A percentile compares a stretch with the other conserved stretches of the same genome.
These are phyloP conservation scores for Girardia tigrina DNA, from an alignment of 2,888 invertebrate species.

Conservation along the genomic window DNA sequence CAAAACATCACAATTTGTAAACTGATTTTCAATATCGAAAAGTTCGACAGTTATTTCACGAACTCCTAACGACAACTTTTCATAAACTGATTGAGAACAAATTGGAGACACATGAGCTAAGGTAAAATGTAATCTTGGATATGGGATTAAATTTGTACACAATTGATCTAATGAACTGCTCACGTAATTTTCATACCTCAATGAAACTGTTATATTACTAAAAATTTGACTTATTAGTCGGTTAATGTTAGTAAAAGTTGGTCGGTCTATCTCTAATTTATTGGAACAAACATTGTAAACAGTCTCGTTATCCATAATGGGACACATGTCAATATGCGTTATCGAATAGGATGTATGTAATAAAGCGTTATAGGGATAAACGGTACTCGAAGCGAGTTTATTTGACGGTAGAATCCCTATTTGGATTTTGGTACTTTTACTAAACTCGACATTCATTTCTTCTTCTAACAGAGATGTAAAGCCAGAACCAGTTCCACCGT, in stretches of 20 bases:
- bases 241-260: conserved; percentile 34
- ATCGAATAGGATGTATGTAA: conserved; percentile 28
- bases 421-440: conserved; percentile 20
- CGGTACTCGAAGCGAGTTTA: conserved; percentile 28
- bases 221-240: conserved; percentile 32
- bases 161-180: conserved; percentile 25
- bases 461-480: conserved; percentile 27
- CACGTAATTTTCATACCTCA: conserved; percentile 24
- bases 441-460: conserved; percentile 3
- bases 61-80: background rate
- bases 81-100: background rate
- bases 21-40: conserved; percentile 25
- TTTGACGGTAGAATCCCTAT: conserved; percentile 30
- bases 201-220: conserved; percentile 31
- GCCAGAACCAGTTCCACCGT: conserved; percentile 35
- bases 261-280: conserved; percentile 29
- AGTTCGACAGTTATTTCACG: conserved; percentile 23
- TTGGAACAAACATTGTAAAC: conserved; percentile 34
- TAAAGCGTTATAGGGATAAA: conserved; percentile 35
- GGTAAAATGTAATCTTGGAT: conserved; percentile 35
- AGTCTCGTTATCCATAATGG: conserved; percentile 35
- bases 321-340: conserved; percentile 25
- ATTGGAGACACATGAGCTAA: conserved; percentile 28
- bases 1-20: conserved; percentile 27
- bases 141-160: conserved; percentile 33